Base-by-base conservation (phyloP, 2,113 vertebrate genomes). In the Noctilio leporinus region DNA sequence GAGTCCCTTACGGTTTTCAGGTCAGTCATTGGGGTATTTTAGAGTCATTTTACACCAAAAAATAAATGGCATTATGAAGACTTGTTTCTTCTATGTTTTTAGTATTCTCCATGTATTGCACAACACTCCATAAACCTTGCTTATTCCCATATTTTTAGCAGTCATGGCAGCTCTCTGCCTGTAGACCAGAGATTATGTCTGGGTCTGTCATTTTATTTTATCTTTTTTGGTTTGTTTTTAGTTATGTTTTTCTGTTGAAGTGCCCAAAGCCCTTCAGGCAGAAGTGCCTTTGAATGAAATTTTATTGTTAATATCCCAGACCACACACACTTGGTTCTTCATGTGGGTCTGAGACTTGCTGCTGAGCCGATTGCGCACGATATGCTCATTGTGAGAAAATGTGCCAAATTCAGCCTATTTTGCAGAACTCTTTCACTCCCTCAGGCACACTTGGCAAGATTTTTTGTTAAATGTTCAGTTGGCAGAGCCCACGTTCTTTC, bases 271-370 rank as follows among this genome's bases (percentile, higher is more conserved):
- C 95, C 89, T 84, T 55, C 83, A 90, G 95, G 95, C 95, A 97
- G 28, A 51, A 95, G 33, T 65, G 76, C 72, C 92, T 96, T 96
- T 49, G 76, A 96, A 95, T 96, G 94, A 95, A 93, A 94, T 83
- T 92, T 38, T 28, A 78, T 90, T 90, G 87, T 96, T 97, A 95
- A 85, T 96, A 95, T 96, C 95, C 89, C 49, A 84, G 89, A 95
- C 90, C 92, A 94, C 95, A 97, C 67, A 62, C 59, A 55, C 47
- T 47, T 65, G 72, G 28, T 38, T 85, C 85, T 87, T 82, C 64
- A 55, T 62, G 65, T 87, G 93, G 83, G 75, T 97, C 83, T 89
- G 92, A 93, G 40, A 78, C 93, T 91, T 67, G 86, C 89, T 94
- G 40, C 70, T 83, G 83, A 95, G 86, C 87, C 87, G 83, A 67